A percentile compares a stretch with the other conserved stretches of the same genome.
Conservation (phyloP, 2,888 invertebrate genomes). For the Dynastes hyllus region DNA sequence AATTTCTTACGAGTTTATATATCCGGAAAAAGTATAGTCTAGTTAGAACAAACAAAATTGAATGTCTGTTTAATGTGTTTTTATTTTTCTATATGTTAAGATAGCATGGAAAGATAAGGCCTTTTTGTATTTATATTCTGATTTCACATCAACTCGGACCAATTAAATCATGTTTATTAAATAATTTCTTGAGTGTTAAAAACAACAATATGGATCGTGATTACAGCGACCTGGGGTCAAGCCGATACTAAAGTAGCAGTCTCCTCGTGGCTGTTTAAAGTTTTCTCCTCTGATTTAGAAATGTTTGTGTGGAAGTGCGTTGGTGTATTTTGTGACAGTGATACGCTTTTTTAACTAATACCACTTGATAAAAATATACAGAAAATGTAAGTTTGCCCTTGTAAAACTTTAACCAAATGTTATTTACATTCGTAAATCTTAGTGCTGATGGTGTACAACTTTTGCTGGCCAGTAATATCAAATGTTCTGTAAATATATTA, state of each 20-base stretch:
- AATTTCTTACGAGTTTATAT: no score
- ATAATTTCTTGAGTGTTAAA: conserved; percentile 27
- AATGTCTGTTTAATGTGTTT: no score
- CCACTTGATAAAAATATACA: not conserved
- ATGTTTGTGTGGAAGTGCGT: conserved; percentile 1
- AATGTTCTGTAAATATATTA: no score
- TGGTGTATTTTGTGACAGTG: conserved; percentile 1
- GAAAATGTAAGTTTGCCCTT: not conserved
- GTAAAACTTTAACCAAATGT: no score
- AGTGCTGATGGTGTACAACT: no score
- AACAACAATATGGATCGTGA: conserved; percentile 45
- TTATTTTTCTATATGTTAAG: no score
- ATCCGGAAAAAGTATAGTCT: no score
- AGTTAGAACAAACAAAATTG: no score
- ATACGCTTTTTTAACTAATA: not conserved
- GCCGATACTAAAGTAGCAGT: conserved; percentile 40
- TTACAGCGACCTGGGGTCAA: conserved; percentile 49
- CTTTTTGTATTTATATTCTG: not conserved
- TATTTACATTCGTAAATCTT: no score
- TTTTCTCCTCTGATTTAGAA: conserved; percentile 18
- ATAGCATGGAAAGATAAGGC: no score
- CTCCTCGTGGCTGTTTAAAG: conserved; percentile 38
- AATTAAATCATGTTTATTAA: conserved; percentile 39
- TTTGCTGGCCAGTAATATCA: no score
- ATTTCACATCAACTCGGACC: conserved; percentile 16